Conservation (phyloP, 2,888 invertebrate species). For the Aphrophora alni region DNA sequence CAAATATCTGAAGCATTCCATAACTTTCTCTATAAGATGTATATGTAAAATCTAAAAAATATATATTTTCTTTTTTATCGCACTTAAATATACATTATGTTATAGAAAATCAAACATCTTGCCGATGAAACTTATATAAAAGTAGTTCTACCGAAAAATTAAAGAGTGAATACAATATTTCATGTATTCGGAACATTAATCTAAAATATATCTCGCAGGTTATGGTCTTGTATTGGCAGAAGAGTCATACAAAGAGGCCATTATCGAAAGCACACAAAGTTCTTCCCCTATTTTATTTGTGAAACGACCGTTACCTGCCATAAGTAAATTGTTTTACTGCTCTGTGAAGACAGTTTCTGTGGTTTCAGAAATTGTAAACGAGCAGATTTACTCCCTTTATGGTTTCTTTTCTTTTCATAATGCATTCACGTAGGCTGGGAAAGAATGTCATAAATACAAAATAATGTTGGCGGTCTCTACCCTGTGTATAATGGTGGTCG, state of each 20-base stretch:
- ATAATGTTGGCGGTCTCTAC: not conserved
- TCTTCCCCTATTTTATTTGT: not conserved
- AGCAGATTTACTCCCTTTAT: not conserved
- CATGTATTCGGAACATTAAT: not conserved
- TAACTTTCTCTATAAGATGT: too few relatives aligned
- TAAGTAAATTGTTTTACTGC: conserved; percentile 3
- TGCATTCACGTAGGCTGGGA: not conserved
- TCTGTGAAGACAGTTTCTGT: not conserved
- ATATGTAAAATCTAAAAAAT: too few relatives aligned
- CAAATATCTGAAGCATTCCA: too few relatives aligned
- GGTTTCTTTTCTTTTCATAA: not conserved
- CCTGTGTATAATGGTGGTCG: not conserved
- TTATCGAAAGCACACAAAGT: not conserved
- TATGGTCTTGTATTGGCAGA: not conserved
- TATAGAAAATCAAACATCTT: too few relatives aligned
- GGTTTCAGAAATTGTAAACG: not conserved
- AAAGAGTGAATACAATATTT: too few relatives aligned
- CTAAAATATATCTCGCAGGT: not conserved
- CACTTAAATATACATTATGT: too few relatives aligned
- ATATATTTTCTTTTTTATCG: too few relatives aligned
- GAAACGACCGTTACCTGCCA: not conserved
- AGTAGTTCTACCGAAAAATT: too few relatives aligned
- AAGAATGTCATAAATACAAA: not conserved
- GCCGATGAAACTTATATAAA: too few relatives aligned
- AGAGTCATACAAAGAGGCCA: not conserved